phyloP scores from a whole-genome alignment of 2,888 invertebrate genomes.

The Chrysotoxum bicinctum region DNA sequence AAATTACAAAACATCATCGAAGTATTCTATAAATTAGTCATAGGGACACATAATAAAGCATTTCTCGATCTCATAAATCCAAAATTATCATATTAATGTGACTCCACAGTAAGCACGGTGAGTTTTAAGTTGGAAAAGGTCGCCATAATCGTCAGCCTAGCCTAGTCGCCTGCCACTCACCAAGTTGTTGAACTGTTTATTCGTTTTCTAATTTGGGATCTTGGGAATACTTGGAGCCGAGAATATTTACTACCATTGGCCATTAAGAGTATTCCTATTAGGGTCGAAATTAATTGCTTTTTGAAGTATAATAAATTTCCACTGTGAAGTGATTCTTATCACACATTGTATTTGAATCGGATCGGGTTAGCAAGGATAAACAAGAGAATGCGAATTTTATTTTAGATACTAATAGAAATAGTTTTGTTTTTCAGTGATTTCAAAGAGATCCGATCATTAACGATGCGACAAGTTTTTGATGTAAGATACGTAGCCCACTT shows the following conservation, averaged over 20 bases:
- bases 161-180: background rate
- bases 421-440: background rate
- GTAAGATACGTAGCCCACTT: no score
- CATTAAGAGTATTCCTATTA: conserved; percentile 53
- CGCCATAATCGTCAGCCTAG: background rate
- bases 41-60: conserved; percentile 72
- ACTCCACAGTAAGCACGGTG: conserved; percentile 61
- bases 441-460: conserved; percentile 20
- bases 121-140: conserved; percentile 37
- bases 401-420: background rate
- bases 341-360: conserved; percentile 1
- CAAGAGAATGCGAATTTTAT: conserved; percentile 38
- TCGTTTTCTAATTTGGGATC: conserved; percentile 15
- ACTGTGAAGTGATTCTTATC: conserved; percentile 61
- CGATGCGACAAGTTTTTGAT: background rate
- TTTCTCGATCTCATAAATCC: conserved; percentile 69
- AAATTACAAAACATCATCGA: conserved; percentile 69
- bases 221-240: conserved; percentile 34
- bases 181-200: conserved; percentile 52
- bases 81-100: conserved; percentile 72
- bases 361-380: background rate
- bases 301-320: conserved; percentile 61
- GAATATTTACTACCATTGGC: background rate
- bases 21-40: conserved; percentile 71
- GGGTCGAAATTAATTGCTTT: conserved; percentile 65